Conservation (phyloP, 1,140 invertebrate species). For the Eriosoma lanigerum region DNA sequence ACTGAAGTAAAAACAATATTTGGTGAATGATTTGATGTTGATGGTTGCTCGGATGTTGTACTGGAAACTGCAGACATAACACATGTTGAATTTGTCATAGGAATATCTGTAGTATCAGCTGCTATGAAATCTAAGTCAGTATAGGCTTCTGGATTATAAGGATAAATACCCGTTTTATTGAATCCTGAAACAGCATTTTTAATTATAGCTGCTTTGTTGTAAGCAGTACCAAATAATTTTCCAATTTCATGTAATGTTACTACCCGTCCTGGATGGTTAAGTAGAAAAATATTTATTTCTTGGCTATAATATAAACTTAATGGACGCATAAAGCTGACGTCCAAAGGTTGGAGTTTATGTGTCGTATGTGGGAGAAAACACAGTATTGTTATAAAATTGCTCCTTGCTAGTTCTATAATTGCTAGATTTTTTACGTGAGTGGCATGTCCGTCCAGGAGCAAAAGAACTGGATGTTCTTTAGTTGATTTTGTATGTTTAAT, state of each 20-base stretch:
- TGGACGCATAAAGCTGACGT: slow-evolving; percentile 55
- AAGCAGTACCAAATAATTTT: neutral
- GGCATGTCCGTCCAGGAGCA: slow-evolving; percentile 54
- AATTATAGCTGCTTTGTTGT: neutral
- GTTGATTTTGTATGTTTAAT: neutral
- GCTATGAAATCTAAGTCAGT: neutral
- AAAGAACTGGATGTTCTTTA: slow-evolving; percentile 53
- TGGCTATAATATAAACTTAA: slow-evolving; percentile 55
- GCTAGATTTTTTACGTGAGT: slow-evolving; percentile 44
- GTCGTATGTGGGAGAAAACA: slow-evolving; percentile 59
- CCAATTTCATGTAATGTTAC: slow-evolving; percentile 54
- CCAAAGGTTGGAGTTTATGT: slow-evolving; percentile 56
- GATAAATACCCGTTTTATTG: neutral
- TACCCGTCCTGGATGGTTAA: slow-evolving; percentile 50
- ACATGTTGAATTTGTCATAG: neutral
- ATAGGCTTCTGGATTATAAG: neutral
- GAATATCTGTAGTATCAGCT: neutral
- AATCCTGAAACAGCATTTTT: neutral
- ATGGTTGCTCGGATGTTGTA: too few species aligned
- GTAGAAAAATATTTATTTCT: slow-evolving; percentile 53
- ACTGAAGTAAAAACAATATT: too few species aligned
- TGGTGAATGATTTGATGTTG: too few species aligned
- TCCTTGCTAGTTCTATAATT: slow-evolving; percentile 56
- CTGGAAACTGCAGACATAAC: too few species aligned
- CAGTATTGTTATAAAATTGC: slow-evolving; percentile 58